Percentiles rank a stretch among this genome's conserved stretches.
Evolutionary conservation across 2,888 invertebrate species (phyloP).

Genomic region (Cheilosia grossa): DNA sequence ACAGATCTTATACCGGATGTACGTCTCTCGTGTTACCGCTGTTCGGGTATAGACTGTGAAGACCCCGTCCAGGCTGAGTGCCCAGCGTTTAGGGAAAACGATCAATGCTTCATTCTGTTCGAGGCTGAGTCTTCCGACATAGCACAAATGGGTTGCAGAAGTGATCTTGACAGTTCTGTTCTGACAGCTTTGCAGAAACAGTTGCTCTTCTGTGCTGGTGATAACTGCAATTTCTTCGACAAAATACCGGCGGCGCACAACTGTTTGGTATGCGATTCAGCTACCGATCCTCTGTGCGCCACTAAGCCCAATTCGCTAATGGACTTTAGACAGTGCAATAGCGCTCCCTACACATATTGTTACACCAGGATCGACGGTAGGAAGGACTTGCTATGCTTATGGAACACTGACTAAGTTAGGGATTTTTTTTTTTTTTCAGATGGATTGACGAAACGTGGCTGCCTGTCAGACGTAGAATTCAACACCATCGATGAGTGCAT

Average conservation of each 20-base stretch:
- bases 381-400: background rate
- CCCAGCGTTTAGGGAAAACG: constrained; percentile 77
- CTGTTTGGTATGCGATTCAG: constrained; percentile 78
- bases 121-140: constrained; percentile 54
- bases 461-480: constrained; percentile 76
- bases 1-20: constrained; percentile 74
- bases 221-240: constrained; percentile 78
- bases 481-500: constrained; percentile 77
- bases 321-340: constrained; percentile 49
- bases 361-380: constrained; percentile 76
- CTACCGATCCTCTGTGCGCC: constrained; percentile 73
- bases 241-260: constrained; percentile 48
- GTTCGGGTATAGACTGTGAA: constrained; percentile 75
- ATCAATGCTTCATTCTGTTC: constrained; percentile 79
- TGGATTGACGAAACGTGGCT: constrained; percentile 78
- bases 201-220: constrained; percentile 77
- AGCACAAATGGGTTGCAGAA: constrained; percentile 79
- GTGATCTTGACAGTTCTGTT: constrained; percentile 76
- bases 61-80: constrained; percentile 73
- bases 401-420: background rate
- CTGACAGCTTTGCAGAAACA: constrained; percentile 76
- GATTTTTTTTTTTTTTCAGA: constrained; percentile 65
- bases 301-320: background rate
- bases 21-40: constrained; percentile 77
- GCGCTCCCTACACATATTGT: constrained; percentile 77